phyloP scores from a whole-genome alignment of 1,140 invertebrate genomes.

The Pectinophora gossypiella region DNA sequence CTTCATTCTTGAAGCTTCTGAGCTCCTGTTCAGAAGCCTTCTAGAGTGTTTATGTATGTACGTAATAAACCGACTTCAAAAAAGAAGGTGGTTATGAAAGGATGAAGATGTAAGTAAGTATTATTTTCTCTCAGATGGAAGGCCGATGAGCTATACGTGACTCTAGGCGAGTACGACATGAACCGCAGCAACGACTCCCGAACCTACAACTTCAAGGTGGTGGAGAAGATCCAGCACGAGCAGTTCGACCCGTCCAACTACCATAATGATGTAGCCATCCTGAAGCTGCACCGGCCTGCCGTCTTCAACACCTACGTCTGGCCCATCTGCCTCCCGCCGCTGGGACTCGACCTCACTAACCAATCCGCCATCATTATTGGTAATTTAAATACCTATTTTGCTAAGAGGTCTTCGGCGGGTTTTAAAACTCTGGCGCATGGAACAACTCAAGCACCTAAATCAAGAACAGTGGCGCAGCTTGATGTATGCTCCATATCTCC shows the following conservation, averaged over 20 bases:
- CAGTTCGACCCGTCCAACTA: constrained; percentile 80
- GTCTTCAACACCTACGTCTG: constrained; percentile 87
- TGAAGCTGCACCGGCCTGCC: constrained; percentile 81
- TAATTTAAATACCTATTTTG: too few relatives aligned
- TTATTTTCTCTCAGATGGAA: constrained; percentile 71
- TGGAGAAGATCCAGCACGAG: constrained; percentile 79
- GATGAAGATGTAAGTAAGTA: too few relatives aligned
- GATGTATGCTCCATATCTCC: too few relatives aligned
- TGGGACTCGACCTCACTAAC: constrained; percentile 77
- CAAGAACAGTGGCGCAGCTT: too few relatives aligned
- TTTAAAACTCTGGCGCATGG: too few relatives aligned
- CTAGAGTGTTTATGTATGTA: too few relatives aligned
- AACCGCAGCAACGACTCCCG: constrained; percentile 78
- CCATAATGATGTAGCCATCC: constrained; percentile 88
- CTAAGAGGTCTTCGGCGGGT: too few relatives aligned
- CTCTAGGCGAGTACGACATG: constrained; percentile 90
- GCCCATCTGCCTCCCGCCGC: constrained; percentile 88
- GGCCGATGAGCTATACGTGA: constrained; percentile 79
- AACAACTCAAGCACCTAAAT: too few relatives aligned
- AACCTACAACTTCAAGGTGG: constrained; percentile 79
- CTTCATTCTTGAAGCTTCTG: too few relatives aligned
- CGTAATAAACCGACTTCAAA: too few relatives aligned
- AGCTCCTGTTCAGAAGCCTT: too few relatives aligned
- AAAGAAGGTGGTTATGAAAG: too few relatives aligned
- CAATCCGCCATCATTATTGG: constrained; percentile 83